A percentile compares a stretch with the other conserved stretches of the same genome.
These are phyloP conservation scores for Patiria miniata DNA, from an alignment of 35 echinoderm and acorn worm genomes.

Conservation along the genomic window DNA sequence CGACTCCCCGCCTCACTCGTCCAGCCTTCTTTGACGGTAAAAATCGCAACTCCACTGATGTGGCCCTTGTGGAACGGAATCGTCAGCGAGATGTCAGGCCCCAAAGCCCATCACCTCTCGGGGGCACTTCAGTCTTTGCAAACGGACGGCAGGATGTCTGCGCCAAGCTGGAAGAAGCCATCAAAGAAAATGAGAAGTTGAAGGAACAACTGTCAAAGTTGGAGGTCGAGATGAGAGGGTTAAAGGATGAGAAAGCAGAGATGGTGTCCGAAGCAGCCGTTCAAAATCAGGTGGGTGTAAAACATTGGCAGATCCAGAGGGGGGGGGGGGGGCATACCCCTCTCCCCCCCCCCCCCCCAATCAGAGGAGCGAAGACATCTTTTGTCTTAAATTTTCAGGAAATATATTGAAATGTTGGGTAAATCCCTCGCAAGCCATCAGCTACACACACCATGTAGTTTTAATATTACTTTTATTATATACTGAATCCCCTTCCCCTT, in stretches of 20 bases:
- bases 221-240: constrained; percentile 37
- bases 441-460: too few species aligned
- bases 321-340: too few species aligned
- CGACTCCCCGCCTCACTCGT: background rate
- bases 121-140: background rate
- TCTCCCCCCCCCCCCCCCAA: background rate
- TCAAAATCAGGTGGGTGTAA: constrained; percentile 71
- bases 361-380: background rate
- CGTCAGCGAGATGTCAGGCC: constrained; percentile 39
- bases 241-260: constrained; percentile 45
- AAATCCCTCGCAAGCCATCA: background rate
- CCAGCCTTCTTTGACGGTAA: constrained; percentile 74
- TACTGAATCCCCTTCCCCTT: background rate
- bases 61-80: constrained; percentile 71
- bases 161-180: constrained; percentile 19
- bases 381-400: too few species aligned
- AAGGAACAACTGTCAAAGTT: background rate
- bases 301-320: background rate
- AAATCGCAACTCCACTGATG: constrained; percentile 87
- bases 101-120: background rate
- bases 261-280: constrained; percentile 52
- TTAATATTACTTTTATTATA: background rate
- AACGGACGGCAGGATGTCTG: background rate
- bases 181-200: constrained; percentile 38
- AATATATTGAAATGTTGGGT: too few species aligned